phyloP scores from a whole-genome alignment of 2,797 vertebrate species.

The Gallinago nigripennis region DNA sequence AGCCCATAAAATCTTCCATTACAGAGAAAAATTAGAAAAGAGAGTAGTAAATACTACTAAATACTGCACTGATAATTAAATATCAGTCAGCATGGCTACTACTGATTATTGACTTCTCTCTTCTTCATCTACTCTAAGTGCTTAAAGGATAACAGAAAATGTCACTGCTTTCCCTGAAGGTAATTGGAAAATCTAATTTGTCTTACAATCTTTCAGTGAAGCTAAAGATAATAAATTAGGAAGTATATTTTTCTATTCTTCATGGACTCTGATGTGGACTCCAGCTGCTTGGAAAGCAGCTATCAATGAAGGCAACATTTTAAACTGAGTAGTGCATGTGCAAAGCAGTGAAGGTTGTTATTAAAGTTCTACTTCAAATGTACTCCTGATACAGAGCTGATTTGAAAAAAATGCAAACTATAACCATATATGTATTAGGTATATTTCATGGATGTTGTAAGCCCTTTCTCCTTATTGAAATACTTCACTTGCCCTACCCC shows the following conservation, averaged over 20 bases:
- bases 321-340: not conserved
- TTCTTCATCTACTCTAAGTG: constrained; percentile 35
- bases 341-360: not conserved
- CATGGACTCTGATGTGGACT: not conserved
- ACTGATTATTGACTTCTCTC: constrained; percentile 46
- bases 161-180: constrained; percentile 43
- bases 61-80: constrained; percentile 21
- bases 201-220: not conserved
- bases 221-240: constrained; percentile 13
- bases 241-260: not conserved
- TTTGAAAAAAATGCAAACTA: not conserved
- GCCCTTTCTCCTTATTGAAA: not conserved
- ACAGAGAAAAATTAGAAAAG: not conserved
- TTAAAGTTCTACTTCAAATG: not conserved
- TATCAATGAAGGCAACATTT: not conserved
- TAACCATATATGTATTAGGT: not conserved
- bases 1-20: constrained; percentile 17
- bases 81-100: not conserved
- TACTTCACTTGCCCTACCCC: not conserved
- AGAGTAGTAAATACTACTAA: not conserved
- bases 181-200: constrained; percentile 58
- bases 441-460: not conserved
- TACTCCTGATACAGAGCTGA: not conserved
- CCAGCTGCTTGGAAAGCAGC: not conserved
- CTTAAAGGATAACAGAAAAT: constrained; percentile 47